phyloP scores from a whole-genome alignment of 2,888 invertebrate genomes.

The Lottia gigantea region DNA sequence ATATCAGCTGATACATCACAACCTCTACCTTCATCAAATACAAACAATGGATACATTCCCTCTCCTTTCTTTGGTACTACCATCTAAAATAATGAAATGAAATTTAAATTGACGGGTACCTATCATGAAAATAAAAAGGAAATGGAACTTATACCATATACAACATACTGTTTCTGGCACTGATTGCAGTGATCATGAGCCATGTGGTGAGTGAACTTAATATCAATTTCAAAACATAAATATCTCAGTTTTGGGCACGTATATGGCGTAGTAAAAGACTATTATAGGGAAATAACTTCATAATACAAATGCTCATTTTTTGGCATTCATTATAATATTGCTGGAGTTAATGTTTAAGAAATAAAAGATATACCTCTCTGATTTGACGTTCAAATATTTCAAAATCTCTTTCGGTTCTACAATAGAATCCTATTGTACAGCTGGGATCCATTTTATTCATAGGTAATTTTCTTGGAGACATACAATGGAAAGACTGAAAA shows the following conservation, averaged over 20 bases:
- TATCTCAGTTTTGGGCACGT: too few relatives aligned
- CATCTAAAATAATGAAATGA: slow-evolving; percentile 66
- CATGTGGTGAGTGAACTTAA: too few relatives aligned
- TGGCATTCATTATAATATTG: too few relatives aligned
- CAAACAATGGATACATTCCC: slow-evolving; percentile 85
- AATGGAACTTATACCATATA: not conserved
- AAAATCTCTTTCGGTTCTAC: slow-evolving; percentile 81
- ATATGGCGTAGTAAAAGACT: too few relatives aligned
- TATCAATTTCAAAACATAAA: too few relatives aligned
- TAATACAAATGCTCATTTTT: too few relatives aligned
- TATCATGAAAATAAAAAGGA: not conserved
- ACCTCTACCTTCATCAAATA: slow-evolving; percentile 77
- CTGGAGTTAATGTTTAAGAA: too few relatives aligned
- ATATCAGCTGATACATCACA: slow-evolving; percentile 35
- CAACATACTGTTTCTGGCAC: not conserved
- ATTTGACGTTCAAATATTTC: slow-evolving; percentile 75
- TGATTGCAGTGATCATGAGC: too few relatives aligned
- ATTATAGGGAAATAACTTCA: too few relatives aligned
- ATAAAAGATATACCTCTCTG: slow-evolving; percentile 56
- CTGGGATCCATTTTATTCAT: slow-evolving; percentile 91
- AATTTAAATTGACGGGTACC: not conserved
- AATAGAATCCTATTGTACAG: slow-evolving; percentile 91
- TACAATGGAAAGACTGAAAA: slow-evolving; percentile 82
- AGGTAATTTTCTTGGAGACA: slow-evolving; percentile 85
- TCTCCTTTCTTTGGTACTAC: slow-evolving; percentile 70